Evolutionary conservation across 1,140 invertebrate genomes (phyloP).

Genomic region (Cepaea nemoralis): DNA sequence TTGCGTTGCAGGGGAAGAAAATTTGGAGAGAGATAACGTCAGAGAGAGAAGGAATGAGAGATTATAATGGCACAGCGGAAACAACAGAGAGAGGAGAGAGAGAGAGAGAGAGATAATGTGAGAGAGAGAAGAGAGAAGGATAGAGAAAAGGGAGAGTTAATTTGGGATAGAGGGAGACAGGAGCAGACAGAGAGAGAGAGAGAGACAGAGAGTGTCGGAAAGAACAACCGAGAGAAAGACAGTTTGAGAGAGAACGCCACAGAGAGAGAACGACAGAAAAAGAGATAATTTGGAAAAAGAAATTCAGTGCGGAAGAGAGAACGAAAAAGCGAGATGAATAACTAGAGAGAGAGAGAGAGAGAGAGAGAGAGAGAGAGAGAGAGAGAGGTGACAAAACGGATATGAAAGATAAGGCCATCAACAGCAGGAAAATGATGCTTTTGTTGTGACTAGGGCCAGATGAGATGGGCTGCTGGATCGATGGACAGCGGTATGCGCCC

Average conservation of each 20-base stretch:
- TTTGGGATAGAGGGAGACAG: not conserved
- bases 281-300: not conserved
- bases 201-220: not conserved
- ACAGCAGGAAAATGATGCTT: too few relatives aligned
- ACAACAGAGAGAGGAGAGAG: slow-evolving; percentile 6
- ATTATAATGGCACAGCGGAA: too few relatives aligned
- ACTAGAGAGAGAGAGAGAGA: slow-evolving; percentile 28
- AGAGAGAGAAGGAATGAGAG: not conserved
- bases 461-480: too few relatives aligned
- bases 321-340: too few relatives aligned
- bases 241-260: too few relatives aligned
- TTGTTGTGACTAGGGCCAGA: too few relatives aligned
- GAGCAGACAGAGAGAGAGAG: not conserved
- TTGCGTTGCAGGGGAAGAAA: not conserved
- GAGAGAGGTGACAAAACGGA: not conserved
- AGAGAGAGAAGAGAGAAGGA: not conserved
- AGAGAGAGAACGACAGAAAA: not conserved
- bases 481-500: too few relatives aligned
- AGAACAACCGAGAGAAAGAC: not conserved
- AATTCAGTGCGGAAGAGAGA: not conserved
- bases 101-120: too few relatives aligned
- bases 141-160: not conserved
- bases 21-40: too few relatives aligned
- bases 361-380: not conserved
- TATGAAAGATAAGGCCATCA: not conserved